A percentile compares a stretch with the other conserved stretches of the same genome.
These are phyloP conservation scores for Danio tinwini DNA, from an alignment of 2,797 vertebrate species.

Conservation along the genomic window DNA sequence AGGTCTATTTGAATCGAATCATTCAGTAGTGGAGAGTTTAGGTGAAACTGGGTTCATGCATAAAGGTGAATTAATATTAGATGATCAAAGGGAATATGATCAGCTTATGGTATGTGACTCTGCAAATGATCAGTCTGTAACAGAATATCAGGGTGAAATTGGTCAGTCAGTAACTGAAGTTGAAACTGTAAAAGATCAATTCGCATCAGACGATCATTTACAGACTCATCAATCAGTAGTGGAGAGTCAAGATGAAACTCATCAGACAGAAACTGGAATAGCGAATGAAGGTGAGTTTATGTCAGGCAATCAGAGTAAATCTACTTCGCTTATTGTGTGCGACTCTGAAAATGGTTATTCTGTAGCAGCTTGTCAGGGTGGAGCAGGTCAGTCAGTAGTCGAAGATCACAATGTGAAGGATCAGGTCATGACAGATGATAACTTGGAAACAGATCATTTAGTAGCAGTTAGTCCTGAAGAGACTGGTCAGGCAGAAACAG, in stretches of 20 bases:
- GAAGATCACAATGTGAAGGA: not conserved
- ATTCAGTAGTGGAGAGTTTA: not conserved
- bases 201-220: not conserved
- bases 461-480: not conserved
- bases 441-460: not conserved
- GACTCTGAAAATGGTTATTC: not conserved
- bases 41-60: not conserved
- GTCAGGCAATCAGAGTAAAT: not conserved
- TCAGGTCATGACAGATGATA: not conserved
- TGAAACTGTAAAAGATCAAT: not conserved
- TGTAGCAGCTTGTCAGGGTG: not conserved
- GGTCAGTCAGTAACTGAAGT: not conserved
- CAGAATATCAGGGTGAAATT: not conserved
- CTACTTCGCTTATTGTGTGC: not conserved
- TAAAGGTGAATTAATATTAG: constrained; percentile 2
- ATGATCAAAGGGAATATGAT: not conserved
- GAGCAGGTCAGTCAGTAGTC: not conserved
- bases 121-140: constrained; percentile 19
- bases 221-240: not conserved
- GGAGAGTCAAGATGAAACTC: not conserved
- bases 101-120: constrained; percentile 7
- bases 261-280: not conserved
- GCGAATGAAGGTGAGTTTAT: not conserved
- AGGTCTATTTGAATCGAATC: constrained; percentile 4
- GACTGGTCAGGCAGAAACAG: not conserved